Conservation (phyloP, 2,888 invertebrate species). For the Agonopterix heracliana region DNA sequence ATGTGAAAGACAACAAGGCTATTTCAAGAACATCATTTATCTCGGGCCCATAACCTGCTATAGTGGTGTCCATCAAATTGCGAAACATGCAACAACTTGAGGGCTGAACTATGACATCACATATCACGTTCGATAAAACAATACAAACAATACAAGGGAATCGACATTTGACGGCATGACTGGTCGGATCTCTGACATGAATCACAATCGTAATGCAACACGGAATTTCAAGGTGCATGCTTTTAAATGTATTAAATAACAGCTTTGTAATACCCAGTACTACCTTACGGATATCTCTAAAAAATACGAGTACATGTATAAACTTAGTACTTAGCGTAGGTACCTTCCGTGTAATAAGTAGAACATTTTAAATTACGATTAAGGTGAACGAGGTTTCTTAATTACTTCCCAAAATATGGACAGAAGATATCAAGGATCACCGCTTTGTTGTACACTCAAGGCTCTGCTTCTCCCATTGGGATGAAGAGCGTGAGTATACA, state of each 20-base stretch:
- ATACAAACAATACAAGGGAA: constrained; percentile 62
- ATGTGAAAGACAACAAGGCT: too few relatives aligned
- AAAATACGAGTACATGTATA: too few relatives aligned
- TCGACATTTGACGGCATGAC: constrained; percentile 61
- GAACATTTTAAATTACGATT: too few relatives aligned
- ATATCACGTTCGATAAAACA: constrained; percentile 41
- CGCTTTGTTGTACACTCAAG: too few relatives aligned
- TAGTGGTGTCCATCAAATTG: constrained; percentile 39
- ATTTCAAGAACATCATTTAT: too few relatives aligned
- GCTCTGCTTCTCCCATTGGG: too few relatives aligned
- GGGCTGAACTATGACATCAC: constrained; percentile 65
- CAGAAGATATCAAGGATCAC: too few relatives aligned
- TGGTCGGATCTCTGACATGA: constrained; percentile 50
- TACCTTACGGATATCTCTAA: neutral
- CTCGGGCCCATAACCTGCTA: neutral
- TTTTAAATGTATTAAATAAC: constrained; percentile 30
- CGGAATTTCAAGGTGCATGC: constrained; percentile 41
- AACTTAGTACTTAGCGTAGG: too few relatives aligned
- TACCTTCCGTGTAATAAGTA: too few relatives aligned
- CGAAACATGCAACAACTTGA: constrained; percentile 43
- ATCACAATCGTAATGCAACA: constrained; percentile 47
- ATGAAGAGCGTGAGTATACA: too few relatives aligned
- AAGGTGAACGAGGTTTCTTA: too few relatives aligned
- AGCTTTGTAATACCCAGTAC: neutral
- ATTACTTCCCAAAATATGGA: too few relatives aligned